Base-by-base conservation (phyloP, 2,888 invertebrate species). In the Linyphia triangularis region DNA sequence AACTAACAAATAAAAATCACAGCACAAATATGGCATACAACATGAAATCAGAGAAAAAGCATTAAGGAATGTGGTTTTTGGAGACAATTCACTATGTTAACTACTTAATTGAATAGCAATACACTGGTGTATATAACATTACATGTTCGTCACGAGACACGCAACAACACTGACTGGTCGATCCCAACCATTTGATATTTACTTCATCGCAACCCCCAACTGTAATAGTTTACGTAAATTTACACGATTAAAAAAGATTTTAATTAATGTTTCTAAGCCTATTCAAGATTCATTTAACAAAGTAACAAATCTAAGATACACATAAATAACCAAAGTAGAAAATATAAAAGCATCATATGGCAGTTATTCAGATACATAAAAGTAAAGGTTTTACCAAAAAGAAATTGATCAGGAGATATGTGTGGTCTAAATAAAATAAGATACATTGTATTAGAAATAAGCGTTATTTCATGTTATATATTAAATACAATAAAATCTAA, bases 81-180 rank as follows among this genome's bases (percentile, higher is more conserved):
- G 69, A 82, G 81, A 88, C 75, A 79, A 77, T 84, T 84, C 77
- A 43, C 89, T 89, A 89, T 72, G 79, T 78, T 43, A 40, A 84
- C 89, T 84, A 84, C 83, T 73, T 73, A 84, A 89, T 83, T 84
- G 78, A 81, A 89, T 89, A 82, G 89, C 89, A 77, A 77, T 89
- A 89, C 89, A 89, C 69, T 61, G 82, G 89, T 82, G 78, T 84
- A 89, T 69, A 69, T 75, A 78, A 75, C 59, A 84, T 77, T 84
- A 84, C 81, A 77, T 69, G 43, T 88, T 88, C 28, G 69, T 70
- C 40, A 40, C 40, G 51, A 51, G 37, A 79, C 33, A 72, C 63
- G 70, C 72, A 43, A 59, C 57, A 84, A 63, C 51, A 26, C 63
- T 43, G 16, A 61, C 67, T 73, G 83, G 63, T 73, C 61, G 26